Percentiles rank a stretch among this genome's conserved stretches.
Conservation (phyloP, 2,113 vertebrate species). For the Peromyscus californicus region DNA sequence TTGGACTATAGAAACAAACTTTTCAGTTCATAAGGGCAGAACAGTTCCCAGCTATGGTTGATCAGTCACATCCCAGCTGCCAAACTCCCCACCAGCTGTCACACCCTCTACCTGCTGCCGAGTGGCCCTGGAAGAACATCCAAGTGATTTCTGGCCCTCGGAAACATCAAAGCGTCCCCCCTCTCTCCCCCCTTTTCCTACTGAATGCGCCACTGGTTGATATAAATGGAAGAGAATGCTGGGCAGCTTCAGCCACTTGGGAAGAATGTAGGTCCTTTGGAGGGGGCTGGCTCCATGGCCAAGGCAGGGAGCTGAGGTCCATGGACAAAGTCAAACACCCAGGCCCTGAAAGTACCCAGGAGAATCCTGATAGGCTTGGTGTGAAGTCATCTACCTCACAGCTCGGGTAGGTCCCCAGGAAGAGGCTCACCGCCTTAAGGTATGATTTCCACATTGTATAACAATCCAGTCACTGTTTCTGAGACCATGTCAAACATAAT, state of each 20-base stretch:
- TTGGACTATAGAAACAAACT: conserved; percentile 17
- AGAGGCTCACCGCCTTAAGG: conserved; percentile 51
- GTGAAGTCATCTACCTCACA: too few species aligned
- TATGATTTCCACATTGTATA: conserved; percentile 66
- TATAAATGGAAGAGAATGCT: conserved; percentile 57
- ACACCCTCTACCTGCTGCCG: conserved; percentile 78
- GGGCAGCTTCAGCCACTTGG: conserved; percentile 13
- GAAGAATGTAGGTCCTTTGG: background rate
- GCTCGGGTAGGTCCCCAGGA: background rate
- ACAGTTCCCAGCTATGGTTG: conserved; percentile 9
- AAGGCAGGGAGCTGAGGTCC: background rate
- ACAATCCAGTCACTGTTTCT: conserved; percentile 69
- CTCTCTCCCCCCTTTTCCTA: conserved; percentile 35
- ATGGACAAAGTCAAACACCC: background rate
- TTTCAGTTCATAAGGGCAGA: conserved; percentile 46
- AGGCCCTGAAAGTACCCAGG: background rate
- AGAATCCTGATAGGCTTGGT: background rate
- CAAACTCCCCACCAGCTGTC: conserved; percentile 72
- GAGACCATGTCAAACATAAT: conserved; percentile 78
- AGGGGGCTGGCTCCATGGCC: background rate
- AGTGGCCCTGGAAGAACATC: conserved; percentile 72
- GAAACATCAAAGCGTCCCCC: conserved; percentile 74
- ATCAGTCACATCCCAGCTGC: conserved; percentile 19
- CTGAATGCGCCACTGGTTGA: conserved; percentile 72
- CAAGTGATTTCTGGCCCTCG: conserved; percentile 68